phyloP scores from a whole-genome alignment of 1,140 invertebrate genomes.

The Diachasmimorpha longicaudata region DNA sequence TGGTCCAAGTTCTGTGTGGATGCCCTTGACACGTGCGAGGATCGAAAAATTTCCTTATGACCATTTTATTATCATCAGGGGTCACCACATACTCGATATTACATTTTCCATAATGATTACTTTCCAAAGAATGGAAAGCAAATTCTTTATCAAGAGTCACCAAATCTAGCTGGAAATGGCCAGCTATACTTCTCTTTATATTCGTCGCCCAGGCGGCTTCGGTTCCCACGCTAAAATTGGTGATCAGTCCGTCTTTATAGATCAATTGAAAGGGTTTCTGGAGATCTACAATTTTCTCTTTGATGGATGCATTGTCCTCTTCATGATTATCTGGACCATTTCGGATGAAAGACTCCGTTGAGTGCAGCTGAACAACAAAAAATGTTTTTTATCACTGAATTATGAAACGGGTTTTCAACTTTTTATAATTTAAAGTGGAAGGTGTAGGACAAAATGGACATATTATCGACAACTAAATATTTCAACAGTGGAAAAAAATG shows the following conservation, averaged over 20 bases:
- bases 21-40: slow-evolving; percentile 52
- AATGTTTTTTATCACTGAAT: background rate
- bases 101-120: slow-evolving; percentile 58
- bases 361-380: slow-evolving; percentile 38
- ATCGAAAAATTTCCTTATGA: slow-evolving; percentile 55
- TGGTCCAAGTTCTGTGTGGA: slow-evolving; percentile 48
- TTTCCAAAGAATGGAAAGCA: slow-evolving; percentile 55
- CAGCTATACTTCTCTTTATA: slow-evolving; percentile 70
- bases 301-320: slow-evolving; percentile 28
- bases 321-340: slow-evolving; percentile 47
- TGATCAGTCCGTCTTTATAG: slow-evolving; percentile 51
- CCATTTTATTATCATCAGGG: slow-evolving; percentile 40
- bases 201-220: slow-evolving; percentile 72
- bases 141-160: slow-evolving; percentile 41
- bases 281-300: slow-evolving; percentile 44
- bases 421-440: too few species aligned
- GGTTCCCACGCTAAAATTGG: slow-evolving; percentile 55
- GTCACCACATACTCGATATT: slow-evolving; percentile 53
- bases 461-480: too few species aligned
- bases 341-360: slow-evolving; percentile 44
- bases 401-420: too few species aligned
- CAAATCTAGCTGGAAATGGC: slow-evolving; percentile 67
- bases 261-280: slow-evolving; percentile 52
- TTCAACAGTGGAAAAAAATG: too few species aligned
- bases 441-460: too few species aligned